These are phyloP conservation scores for Halichoerus grypus DNA, from an alignment of 2,113 vertebrate genomes.

Conservation along the genomic window DNA sequence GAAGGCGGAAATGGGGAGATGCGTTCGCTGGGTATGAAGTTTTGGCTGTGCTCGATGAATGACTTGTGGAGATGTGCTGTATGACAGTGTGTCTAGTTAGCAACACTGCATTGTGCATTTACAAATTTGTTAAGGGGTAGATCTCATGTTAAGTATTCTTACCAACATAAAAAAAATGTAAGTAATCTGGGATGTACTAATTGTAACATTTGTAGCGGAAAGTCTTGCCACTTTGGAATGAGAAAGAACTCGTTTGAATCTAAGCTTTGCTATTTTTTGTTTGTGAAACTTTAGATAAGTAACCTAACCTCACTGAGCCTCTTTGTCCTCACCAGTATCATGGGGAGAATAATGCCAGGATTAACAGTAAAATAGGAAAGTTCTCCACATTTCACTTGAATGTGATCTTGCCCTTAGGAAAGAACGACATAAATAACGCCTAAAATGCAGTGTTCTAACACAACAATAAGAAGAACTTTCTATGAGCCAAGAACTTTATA, in stretches of 20 bases:
- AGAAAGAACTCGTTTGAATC: neutral
- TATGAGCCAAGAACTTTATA: neutral
- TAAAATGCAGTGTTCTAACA: neutral
- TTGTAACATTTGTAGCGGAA: neutral
- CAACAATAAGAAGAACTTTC: neutral
- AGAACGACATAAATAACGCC: neutral
- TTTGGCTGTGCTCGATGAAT: neutral
- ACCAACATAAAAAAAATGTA: neutral
- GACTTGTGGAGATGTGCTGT: too few relatives aligned
- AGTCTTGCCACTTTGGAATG: neutral
- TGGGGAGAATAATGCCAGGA: neutral
- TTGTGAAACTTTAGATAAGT: neutral
- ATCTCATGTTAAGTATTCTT: neutral
- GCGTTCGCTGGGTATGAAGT: neutral
- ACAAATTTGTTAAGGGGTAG: neutral
- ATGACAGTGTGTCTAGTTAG: neutral
- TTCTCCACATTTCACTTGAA: neutral
- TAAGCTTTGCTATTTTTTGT: neutral
- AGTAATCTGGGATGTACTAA: neutral
- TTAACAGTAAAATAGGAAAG: neutral
- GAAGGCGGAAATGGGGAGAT: fast-evolving
- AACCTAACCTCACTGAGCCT: neutral
- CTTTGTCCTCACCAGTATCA: neutral
- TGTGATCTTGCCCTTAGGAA: neutral
- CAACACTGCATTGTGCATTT: neutral